Evolutionary conservation across 2,888 invertebrate species (phyloP).

Genomic region (Dicycla oo): DNA sequence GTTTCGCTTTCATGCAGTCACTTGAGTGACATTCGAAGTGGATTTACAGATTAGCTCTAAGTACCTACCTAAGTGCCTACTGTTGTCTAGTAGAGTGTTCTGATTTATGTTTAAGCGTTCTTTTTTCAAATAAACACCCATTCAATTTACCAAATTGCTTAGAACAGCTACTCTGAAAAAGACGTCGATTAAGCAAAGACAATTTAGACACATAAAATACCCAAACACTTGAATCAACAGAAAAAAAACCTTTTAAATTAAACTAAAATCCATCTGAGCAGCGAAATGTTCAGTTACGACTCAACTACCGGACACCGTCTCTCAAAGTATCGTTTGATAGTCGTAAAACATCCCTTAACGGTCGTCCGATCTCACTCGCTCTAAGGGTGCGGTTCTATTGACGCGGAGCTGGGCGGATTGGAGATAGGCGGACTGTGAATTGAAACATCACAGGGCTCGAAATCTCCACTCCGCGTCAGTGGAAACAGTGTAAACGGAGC

Average conservation of each 20-base stretch:
- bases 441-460: too few species aligned
- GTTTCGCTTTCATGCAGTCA: background rate
- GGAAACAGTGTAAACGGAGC: too few species aligned
- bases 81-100: background rate
- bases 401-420: too few species aligned
- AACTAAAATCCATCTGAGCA: slow-evolving; percentile 68
- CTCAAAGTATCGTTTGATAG: slow-evolving; percentile 90
- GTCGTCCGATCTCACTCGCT: slow-evolving; percentile 84
- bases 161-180: slow-evolving; percentile 27
- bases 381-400: slow-evolving; percentile 14
- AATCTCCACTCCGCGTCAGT: too few species aligned
- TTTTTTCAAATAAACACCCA: slow-evolving; percentile 35
- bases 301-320: slow-evolving; percentile 85
- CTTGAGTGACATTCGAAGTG: background rate
- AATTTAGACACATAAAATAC: slow-evolving; percentile 50
- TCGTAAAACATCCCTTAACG: slow-evolving; percentile 90
- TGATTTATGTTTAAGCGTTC: background rate
- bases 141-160: slow-evolving; percentile 50
- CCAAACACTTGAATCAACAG: slow-evolving; percentile 48
- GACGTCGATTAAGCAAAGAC: slow-evolving; percentile 35
- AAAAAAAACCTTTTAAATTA: slow-evolving; percentile 69
- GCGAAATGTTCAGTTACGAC: slow-evolving; percentile 79
- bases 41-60: background rate
- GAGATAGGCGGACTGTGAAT: too few species aligned
- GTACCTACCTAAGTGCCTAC: background rate